Base-by-base conservation (phyloP, 2,113 vertebrate genomes). In the Pampusana beccarii region DNA sequence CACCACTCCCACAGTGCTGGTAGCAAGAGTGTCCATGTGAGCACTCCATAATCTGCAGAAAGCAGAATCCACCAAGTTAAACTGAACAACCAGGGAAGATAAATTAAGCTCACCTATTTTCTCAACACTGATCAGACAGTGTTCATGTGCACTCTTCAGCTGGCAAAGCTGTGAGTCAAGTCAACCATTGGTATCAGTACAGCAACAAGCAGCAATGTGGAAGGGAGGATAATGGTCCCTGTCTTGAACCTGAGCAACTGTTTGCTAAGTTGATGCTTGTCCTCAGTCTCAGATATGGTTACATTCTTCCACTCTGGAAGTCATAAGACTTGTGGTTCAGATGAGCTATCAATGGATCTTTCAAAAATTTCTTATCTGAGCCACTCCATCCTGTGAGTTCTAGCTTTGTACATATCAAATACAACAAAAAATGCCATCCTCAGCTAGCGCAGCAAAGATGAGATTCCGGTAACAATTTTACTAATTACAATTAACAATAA, bases 61-160 rank as follows among this genome's bases (percentile, higher is more conserved):
- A 16, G 57, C 42, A 46, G 42, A 92, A 78, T n/a, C 28, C n/a
- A 92, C 9, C 50, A 50, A 77, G 28, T 31, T 80, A 80, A 88
- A 73, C 12, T 40, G 51, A 56, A 60, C 16, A 74, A 54, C 5
- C 15, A 18, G 19, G n/a, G 31, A 42, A 20, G 42, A 51, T 33
- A 60, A 80, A 64, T 34, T 19, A 83, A 78, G 28, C 15, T 46
- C 19, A 74, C 46, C 24, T 57, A 2, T 80, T 75, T 80, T 83
- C 40, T 53, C 0, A 0, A 8, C 69, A 71, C 16, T 34, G 34
- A 69, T 57, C 70, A 44, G 34, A 50, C 29, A 69, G 34, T 2
- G 14, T 36, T 82, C 44, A 67, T 26, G 5, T 5, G 4, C 3
- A 23, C 17, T 58, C 38, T 26, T 58, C n/a, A 64, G 67, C 20